Conservation (phyloP, 2,113 vertebrate species). For the Nycticorax nycticorax region DNA sequence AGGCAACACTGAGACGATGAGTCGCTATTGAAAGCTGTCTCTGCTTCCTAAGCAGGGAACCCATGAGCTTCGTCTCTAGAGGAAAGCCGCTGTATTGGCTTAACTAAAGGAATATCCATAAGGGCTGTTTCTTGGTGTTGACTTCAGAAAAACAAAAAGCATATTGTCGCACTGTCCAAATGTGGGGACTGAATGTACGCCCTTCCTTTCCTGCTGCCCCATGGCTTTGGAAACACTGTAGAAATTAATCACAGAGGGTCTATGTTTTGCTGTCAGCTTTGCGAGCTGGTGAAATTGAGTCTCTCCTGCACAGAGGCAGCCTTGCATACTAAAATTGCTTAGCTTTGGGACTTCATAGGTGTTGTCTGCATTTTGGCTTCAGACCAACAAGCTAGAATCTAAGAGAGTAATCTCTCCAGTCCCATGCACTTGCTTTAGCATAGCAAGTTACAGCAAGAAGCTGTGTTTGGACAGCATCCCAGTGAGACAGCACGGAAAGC, state of each 20-base stretch:
- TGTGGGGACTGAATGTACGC: neutral
- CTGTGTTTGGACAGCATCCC: conserved; percentile 1
- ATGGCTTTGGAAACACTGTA: neutral
- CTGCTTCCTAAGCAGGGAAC: neutral
- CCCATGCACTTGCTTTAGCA: neutral
- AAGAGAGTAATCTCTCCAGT: neutral
- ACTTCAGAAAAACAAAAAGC: neutral
- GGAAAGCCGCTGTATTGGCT: neutral
- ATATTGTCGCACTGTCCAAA: neutral
- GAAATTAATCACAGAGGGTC: neutral
- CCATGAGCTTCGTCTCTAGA: neutral
- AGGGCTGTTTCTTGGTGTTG: neutral
- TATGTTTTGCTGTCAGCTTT: neutral
- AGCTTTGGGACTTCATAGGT: neutral
- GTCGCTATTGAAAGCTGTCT: neutral
- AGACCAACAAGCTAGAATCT: neutral
- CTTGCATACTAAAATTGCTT: neutral
- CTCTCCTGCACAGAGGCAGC: neutral
- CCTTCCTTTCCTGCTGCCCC: neutral
- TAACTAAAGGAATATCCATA: neutral
- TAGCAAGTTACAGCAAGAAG: conserved; percentile 25
- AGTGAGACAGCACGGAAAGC: neutral
- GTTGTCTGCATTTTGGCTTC: conserved; percentile 20
- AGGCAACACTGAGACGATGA: neutral
- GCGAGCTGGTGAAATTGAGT: neutral